phyloP scores from a whole-genome alignment of 2,113 vertebrate species.

The Sakesphorus luctuosus region DNA sequence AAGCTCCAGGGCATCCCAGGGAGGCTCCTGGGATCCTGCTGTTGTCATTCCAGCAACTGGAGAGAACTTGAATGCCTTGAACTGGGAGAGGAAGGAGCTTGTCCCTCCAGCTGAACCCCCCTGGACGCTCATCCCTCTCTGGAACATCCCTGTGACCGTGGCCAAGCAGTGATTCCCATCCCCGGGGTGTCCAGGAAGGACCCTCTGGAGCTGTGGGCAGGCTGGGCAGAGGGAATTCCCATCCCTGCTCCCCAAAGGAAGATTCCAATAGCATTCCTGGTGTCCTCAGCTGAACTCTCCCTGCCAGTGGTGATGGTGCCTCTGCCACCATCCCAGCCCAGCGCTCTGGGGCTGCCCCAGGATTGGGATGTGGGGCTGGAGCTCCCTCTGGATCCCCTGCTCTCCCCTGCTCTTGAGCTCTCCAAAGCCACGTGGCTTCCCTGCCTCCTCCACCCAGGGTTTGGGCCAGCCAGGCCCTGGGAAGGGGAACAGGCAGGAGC shows the following conservation, averaged over 20 bases:
- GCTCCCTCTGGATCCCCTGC: neutral
- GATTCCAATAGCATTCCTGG: neutral
- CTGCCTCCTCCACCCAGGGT: neutral
- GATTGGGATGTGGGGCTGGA: neutral
- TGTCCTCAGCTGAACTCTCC: neutral
- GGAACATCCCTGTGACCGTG: rapidly evolving
- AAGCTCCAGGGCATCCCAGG: neutral
- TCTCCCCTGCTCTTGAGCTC: neutral
- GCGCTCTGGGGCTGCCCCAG: neutral
- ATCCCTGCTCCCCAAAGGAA: neutral
- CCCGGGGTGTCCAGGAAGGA: too few relatives aligned
- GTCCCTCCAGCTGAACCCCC: neutral
- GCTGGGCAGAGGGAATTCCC: neutral
- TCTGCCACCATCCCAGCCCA: rapidly evolving
- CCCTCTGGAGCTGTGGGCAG: neutral
- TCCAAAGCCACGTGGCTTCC: neutral
- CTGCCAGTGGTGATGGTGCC: neutral
- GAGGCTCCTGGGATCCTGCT: neutral
- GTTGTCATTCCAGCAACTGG: neutral
- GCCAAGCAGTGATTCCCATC: neutral
- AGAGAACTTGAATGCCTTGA: too few relatives aligned
- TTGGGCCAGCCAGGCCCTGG: neutral
- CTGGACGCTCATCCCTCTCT: neutral
- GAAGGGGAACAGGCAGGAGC: neutral
- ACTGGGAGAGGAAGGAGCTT: neutral